Percentiles rank a stretch among this genome's conserved stretches.
phyloP scores from a whole-genome alignment of 2,797 vertebrate species.

The Dendrocincla fuliginosa region DNA sequence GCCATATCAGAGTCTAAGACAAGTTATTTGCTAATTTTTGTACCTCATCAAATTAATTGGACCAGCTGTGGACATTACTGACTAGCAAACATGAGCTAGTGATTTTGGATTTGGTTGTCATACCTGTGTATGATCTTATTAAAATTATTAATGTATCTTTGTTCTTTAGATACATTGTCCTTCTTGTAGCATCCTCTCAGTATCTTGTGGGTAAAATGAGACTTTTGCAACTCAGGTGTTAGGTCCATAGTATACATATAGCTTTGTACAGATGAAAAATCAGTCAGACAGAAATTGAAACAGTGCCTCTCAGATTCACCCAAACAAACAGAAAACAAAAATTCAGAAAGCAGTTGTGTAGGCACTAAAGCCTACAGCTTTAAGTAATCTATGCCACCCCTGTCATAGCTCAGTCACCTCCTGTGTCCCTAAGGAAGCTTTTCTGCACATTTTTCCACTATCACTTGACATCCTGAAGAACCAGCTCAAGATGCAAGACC shows the following conservation, averaged over 20 bases:
- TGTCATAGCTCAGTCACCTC: not conserved
- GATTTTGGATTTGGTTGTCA: not conserved
- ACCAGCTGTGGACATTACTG: not conserved
- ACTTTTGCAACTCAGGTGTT: not conserved
- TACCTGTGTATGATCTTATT: not conserved
- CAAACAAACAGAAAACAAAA: not conserved
- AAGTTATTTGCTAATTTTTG: not conserved
- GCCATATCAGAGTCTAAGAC: not conserved
- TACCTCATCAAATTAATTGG: not conserved
- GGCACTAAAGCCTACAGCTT: not conserved
- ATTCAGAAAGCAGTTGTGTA: not conserved
- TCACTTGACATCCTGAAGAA: not conserved
- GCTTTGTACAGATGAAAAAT: not conserved
- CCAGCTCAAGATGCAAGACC: not conserved
- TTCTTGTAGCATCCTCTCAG: not conserved
- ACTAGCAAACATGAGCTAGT: not conserved
- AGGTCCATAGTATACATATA: not conserved
- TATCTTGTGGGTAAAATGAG: not conserved
- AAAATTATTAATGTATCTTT: not conserved
- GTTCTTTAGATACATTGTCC: not conserved
- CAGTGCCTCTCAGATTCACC: not conserved
- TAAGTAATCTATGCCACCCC: not conserved
- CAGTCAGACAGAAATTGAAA: not conserved
- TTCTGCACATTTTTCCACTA: not conserved
- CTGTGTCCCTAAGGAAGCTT: not conserved